Evolutionary conservation across 2,113 vertebrate species (phyloP).

Genomic region (Narcine bancroftii): DNA sequence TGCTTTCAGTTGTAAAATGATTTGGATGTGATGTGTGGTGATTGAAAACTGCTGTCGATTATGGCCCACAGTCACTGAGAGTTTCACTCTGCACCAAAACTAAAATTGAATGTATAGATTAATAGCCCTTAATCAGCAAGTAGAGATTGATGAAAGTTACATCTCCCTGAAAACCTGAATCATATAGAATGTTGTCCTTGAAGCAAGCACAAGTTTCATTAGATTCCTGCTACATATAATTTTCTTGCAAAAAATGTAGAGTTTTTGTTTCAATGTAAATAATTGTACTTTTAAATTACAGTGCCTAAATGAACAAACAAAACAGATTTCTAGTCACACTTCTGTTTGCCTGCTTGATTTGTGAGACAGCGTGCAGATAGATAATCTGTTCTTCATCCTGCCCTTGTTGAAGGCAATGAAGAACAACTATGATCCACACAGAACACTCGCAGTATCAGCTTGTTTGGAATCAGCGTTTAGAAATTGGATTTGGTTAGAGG

Average conservation of each 20-base stretch:
- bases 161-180: background rate
- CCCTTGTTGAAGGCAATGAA: background rate
- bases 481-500: background rate
- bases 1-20: background rate
- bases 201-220: background rate
- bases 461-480: background rate
- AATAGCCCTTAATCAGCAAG: no score
- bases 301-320: background rate
- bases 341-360: background rate
- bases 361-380: background rate
- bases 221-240: background rate
- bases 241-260: background rate
- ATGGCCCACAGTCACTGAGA: background rate
- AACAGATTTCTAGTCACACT: background rate
- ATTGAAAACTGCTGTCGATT: background rate
- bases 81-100: background rate
- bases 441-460: background rate
- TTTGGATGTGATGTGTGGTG: background rate
- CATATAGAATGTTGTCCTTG: background rate
- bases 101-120: no score
- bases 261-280: background rate
- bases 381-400: background rate
- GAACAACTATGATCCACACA: background rate
- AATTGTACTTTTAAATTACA: background rate
- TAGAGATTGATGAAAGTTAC: background rate